phyloP scores from a whole-genome alignment of 92 coral and sea anemone species.

The Isaurus tuberculatus region DNA sequence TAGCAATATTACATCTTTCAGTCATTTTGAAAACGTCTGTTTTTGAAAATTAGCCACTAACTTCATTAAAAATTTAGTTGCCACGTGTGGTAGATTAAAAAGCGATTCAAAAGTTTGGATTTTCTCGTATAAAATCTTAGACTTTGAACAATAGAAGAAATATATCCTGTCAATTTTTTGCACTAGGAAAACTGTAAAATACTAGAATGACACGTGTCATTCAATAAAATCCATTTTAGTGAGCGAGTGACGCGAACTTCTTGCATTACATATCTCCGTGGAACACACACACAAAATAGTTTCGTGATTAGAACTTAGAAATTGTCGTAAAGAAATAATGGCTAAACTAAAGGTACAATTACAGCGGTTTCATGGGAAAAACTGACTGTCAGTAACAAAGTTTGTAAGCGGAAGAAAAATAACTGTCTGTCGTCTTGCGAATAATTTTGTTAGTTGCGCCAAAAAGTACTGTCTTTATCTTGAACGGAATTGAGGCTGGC shows the following conservation, averaged over 20 bases:
- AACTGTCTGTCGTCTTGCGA: not conserved
- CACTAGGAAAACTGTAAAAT: conserved; percentile 9
- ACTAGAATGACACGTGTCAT: conserved; percentile 32
- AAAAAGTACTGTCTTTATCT: conserved; percentile 3
- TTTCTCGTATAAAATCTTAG: conserved; percentile 9
- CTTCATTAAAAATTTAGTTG: conserved; percentile 43
- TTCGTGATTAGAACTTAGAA: conserved; percentile 3
- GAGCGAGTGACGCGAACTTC: not conserved
- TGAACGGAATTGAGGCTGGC: conserved; percentile 13
- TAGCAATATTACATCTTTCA: not conserved
- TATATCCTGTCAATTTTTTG: conserved; percentile 9
- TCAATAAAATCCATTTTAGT: not conserved
- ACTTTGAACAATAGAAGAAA: conserved; percentile 26
- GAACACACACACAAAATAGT: not conserved
- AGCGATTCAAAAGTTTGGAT: conserved; percentile 32
- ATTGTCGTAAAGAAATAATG: not conserved
- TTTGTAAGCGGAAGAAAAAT: not conserved
- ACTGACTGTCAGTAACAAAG: not conserved
- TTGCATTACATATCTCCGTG: conserved; percentile 1
- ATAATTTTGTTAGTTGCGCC: not conserved
- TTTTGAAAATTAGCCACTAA: conserved; percentile 18
- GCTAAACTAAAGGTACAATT: not conserved
- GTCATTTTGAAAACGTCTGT: conserved; percentile 6
- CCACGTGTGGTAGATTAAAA: conserved; percentile 42
- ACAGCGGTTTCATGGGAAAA: not conserved